Conservation (phyloP, 2,888 invertebrate genomes). For the Mactromeris polynyma region DNA sequence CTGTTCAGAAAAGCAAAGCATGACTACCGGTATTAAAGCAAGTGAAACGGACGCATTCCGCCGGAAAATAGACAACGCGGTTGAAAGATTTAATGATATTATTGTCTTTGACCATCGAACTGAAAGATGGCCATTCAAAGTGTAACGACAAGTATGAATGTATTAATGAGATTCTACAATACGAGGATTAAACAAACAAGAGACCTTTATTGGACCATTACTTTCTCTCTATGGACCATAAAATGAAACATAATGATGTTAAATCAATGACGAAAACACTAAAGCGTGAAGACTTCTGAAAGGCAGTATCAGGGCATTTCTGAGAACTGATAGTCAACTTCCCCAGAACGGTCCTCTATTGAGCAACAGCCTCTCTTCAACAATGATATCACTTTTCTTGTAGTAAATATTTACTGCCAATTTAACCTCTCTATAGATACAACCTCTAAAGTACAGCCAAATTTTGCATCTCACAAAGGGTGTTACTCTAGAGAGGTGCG, state of each 20-base stretch:
- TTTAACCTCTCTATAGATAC: too few relatives aligned
- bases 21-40: not conserved
- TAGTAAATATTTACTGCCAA: too few relatives aligned
- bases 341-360: too few relatives aligned
- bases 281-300: not conserved
- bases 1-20: too few relatives aligned
- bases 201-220: not conserved
- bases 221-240: not conserved
- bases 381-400: too few relatives aligned
- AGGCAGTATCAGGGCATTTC: too few relatives aligned
- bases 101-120: slow-evolving; percentile 8
- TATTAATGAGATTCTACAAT: not conserved
- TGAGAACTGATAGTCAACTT: too few relatives aligned
- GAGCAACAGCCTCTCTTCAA: too few relatives aligned
- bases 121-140: not conserved
- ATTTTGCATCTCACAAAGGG: too few relatives aligned
- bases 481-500: too few relatives aligned
- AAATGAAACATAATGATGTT: slow-evolving; percentile 2
- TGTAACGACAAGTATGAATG: not conserved
- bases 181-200: not conserved
- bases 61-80: not conserved
- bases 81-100: not conserved
- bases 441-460: too few relatives aligned
- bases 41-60: not conserved
- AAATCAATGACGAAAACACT: not conserved